Percentiles rank a stretch among this genome's conserved stretches.
Conservation (phyloP, 2,797 vertebrate species). For the Premnoplex brunnescens region DNA sequence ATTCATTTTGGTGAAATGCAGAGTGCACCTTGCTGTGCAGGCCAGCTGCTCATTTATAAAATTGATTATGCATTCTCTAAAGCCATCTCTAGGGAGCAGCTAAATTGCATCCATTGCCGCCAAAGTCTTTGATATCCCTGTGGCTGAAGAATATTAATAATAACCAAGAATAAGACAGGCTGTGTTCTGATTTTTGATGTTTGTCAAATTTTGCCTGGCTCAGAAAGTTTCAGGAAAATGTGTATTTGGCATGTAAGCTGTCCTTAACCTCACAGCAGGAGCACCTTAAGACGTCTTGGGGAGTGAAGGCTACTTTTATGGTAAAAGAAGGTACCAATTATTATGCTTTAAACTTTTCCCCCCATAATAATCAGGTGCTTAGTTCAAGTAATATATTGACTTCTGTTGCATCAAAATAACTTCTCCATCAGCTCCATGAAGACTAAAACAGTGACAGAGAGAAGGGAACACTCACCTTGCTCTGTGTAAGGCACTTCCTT, state of each 20-base stretch:
- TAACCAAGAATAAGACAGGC: not conserved
- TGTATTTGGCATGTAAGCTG: not conserved
- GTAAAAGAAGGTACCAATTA: not conserved
- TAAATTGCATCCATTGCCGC: not conserved
- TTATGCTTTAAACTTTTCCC: not conserved
- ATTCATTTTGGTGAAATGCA: not conserved
- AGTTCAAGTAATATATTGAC: not conserved
- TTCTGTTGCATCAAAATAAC: not conserved
- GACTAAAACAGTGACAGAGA: not conserved
- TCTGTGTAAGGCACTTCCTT: not conserved
- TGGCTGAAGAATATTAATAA: constrained; percentile 18
- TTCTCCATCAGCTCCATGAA: not conserved
- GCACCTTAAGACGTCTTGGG: not conserved
- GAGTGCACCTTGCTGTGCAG: constrained; percentile 22
- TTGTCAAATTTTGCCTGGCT: not conserved
- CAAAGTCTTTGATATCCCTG: not conserved
- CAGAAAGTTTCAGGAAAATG: not conserved
- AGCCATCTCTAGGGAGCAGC: constrained; percentile 3
- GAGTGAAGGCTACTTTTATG: not conserved
- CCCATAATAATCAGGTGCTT: not conserved
- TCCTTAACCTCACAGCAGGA: not conserved
- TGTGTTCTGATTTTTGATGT: not conserved
- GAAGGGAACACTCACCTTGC: not conserved
- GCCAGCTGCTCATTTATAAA: constrained; percentile 39
- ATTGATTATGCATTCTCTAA: constrained; percentile 27